Evolutionary conservation across 2,797 vertebrate species (phyloP).

Genomic region (Macropodus opercularis): DNA sequence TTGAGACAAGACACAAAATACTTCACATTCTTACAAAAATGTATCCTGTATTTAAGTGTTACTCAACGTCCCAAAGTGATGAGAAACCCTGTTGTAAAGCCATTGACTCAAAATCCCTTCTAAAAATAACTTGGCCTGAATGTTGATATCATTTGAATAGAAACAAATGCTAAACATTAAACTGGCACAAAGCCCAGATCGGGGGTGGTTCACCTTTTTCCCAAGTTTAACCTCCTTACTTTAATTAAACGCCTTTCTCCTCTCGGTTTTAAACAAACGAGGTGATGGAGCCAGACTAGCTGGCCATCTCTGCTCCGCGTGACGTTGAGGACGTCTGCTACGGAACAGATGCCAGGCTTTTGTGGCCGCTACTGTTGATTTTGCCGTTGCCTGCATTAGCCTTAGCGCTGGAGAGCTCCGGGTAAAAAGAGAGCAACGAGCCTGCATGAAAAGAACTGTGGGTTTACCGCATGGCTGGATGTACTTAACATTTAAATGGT

Average conservation of each 20-base stretch:
- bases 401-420: slow-evolving; percentile 73
- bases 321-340: slow-evolving; percentile 55
- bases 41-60: background rate
- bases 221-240: slow-evolving; percentile 54
- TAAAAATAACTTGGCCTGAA: slow-evolving; percentile 41
- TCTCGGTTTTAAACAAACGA: slow-evolving; percentile 70
- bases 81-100: slow-evolving; percentile 17
- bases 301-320: slow-evolving; percentile 56
- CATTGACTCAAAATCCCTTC: slow-evolving; percentile 51
- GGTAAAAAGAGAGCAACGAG: slow-evolving; percentile 84
- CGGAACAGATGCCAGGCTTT: slow-evolving; percentile 72
- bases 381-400: slow-evolving; percentile 79
- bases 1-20: slow-evolving; percentile 6
- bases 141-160: slow-evolving; percentile 54
- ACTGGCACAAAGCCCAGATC: slow-evolving; percentile 58
- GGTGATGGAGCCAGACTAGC: slow-evolving; percentile 58
- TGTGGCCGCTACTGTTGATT: slow-evolving; percentile 80
- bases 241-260: slow-evolving; percentile 63
- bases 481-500: slow-evolving; percentile 92
- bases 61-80: slow-evolving; percentile 9
- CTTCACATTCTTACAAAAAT: too few species aligned
- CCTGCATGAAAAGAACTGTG: slow-evolving; percentile 88
- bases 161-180: slow-evolving; percentile 60
- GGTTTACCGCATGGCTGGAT: slow-evolving; percentile 92
- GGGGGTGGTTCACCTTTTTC: slow-evolving; percentile 41